Evolutionary conservation across 2,113 vertebrate genomes (phyloP).

Genomic region (Stigmatopora argus): DNA sequence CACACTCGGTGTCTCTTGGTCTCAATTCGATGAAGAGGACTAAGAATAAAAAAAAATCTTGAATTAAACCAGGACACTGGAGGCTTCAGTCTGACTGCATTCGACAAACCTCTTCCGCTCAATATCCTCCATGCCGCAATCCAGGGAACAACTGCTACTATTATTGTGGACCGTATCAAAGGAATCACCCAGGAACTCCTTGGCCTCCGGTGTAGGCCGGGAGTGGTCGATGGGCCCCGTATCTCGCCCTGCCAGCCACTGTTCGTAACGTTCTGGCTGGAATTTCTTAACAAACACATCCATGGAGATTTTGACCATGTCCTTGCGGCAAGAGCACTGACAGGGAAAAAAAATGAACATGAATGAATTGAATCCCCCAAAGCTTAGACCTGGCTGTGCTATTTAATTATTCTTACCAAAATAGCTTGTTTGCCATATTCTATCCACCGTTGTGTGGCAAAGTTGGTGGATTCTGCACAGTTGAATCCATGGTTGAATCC

Average conservation of each 20-base stretch:
- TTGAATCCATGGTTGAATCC: conserved; percentile 99
- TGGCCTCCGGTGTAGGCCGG: conserved; percentile 85
- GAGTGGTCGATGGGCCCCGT: conserved; percentile 81
- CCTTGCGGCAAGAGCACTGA: conserved; percentile 94
- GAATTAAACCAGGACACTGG: too few species aligned
- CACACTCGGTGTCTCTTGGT: conserved; percentile 92
- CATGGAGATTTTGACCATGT: conserved; percentile 99
- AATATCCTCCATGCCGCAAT: conserved; percentile 43
- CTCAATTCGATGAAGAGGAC: conserved; percentile 88
- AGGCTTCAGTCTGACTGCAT: background rate
- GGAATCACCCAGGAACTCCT: conserved; percentile 77
- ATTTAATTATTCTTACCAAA: conserved; percentile 69
- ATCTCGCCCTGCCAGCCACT: conserved; percentile 88
- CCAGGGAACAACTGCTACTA: conserved; percentile 14
- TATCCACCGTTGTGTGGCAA: conserved; percentile 93
- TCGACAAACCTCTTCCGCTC: conserved; percentile 57
- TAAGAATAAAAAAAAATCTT: conserved; percentile 51
- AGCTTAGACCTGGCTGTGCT: background rate
- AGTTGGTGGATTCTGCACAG: conserved; percentile 97
- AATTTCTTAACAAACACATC: conserved; percentile 94
- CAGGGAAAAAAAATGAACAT: background rate
- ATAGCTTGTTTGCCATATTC: conserved; percentile 95
- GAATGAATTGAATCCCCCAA: background rate
- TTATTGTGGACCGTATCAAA: conserved; percentile 21
- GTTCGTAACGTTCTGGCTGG: conserved; percentile 92